Conservation (phyloP, 2,888 invertebrate species). For the Luffia ferchaultella region DNA sequence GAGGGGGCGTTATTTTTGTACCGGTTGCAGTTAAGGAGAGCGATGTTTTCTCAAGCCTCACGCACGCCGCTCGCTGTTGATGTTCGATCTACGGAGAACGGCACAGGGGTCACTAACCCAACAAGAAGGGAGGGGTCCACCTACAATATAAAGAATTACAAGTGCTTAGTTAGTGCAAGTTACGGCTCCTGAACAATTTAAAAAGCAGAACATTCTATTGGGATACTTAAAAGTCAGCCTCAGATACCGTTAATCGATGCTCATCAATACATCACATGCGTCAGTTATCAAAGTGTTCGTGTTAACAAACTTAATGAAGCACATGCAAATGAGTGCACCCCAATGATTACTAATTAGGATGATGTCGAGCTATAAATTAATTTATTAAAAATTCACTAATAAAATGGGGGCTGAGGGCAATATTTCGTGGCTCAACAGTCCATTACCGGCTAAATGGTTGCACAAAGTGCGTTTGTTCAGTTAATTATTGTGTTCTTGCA, state of each 20-base stretch:
- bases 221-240: no score
- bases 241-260: no score
- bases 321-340: conserved; percentile 9
- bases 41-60: conserved; percentile 34
- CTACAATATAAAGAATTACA: no score
- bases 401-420: conserved; percentile 29
- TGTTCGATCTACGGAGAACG: conserved; percentile 4
- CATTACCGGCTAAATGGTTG: conserved; percentile 30
- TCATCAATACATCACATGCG: not conserved
- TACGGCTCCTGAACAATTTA: no score
- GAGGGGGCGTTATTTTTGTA: not conserved
- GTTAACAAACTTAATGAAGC: not conserved
- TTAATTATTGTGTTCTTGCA: conserved; percentile 48
- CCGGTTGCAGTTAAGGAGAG: conserved; percentile 1
- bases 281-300: not conserved
- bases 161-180: no score
- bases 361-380: conserved; percentile 55
- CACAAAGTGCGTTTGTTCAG: conserved; percentile 35
- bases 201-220: no score
- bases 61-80: conserved; percentile 1
- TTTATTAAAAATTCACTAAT: conserved; percentile 54
- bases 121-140: no score
- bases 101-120: no score
- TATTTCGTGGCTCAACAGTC: conserved; percentile 28
- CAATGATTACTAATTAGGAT: conserved; percentile 44